A percentile compares a stretch with the other conserved stretches of the same genome.
phyloP scores from a whole-genome alignment of 2,888 invertebrate species.

The Limnephilus lunatus region DNA sequence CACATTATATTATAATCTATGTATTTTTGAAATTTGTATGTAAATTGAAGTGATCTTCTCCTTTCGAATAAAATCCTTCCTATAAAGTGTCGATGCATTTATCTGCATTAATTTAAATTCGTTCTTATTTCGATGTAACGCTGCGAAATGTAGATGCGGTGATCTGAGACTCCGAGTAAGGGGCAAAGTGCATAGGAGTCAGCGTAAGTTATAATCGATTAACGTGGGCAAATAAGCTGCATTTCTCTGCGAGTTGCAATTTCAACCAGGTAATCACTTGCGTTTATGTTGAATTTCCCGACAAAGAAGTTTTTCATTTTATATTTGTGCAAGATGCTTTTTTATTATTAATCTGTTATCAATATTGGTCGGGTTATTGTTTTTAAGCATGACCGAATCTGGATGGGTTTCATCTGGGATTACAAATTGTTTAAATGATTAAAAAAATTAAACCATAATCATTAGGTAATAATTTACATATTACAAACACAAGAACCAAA shows the following conservation, averaged over 20 bases:
- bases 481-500: neutral
- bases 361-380: no score
- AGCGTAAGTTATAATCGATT: slow-evolving; percentile 37
- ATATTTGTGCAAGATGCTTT: no score
- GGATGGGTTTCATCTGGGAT: neutral
- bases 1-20: neutral
- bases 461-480: neutral
- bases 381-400: neutral
- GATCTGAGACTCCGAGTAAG: neutral
- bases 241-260: neutral
- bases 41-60: neutral
- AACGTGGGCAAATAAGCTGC: slow-evolving; percentile 22
- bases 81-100: neutral
- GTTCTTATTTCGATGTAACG: neutral
- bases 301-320: no score
- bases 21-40: neutral
- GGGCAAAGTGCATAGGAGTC: slow-evolving; percentile 18
- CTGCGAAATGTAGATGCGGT: neutral
- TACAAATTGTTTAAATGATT: neutral
- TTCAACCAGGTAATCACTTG: neutral
- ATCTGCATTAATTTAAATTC: neutral
- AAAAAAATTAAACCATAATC: neutral
- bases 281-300: no score
- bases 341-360: no score
- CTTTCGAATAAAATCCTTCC: neutral